Evolutionary conservation across 2,113 vertebrate species (phyloP).

Genomic region (Rhipidura dahli): DNA sequence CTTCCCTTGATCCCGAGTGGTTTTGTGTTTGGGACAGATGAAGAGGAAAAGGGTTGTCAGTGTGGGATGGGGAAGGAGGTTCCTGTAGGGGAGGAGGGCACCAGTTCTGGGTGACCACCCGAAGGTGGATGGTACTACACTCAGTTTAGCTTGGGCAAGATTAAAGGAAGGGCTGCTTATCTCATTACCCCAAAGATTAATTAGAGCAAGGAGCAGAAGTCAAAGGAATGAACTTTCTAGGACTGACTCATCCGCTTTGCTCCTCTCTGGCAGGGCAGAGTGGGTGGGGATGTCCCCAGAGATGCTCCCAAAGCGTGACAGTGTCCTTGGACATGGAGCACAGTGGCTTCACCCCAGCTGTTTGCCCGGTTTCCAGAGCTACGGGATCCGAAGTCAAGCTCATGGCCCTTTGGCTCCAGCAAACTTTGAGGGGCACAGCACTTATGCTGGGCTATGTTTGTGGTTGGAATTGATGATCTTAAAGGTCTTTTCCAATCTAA

Average conservation of each 20-base stretch:
- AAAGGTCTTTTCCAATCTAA: background rate
- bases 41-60: background rate
- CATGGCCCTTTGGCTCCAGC: background rate
- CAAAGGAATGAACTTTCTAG: constrained; percentile 10
- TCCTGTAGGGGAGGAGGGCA: background rate
- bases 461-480: background rate
- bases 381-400: fast-evolving
- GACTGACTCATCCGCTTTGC: constrained; percentile 38
- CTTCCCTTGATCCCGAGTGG: background rate
- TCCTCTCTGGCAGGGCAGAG: background rate
- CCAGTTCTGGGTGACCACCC: background rate
- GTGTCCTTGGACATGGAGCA: background rate
- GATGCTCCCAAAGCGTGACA: background rate
- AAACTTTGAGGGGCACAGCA: background rate
- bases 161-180: background rate
- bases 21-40: background rate
- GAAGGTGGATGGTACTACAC: background rate
- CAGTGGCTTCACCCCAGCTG: background rate
- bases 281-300: constrained; percentile 49
- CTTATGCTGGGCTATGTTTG: fast-evolving
- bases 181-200: background rate
- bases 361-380: background rate
- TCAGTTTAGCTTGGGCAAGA: background rate
- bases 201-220: constrained; percentile 3
- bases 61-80: background rate